These are phyloP conservation scores for Equus przewalskii DNA, from an alignment of 2,113 vertebrate species.

Conservation along the genomic window DNA sequence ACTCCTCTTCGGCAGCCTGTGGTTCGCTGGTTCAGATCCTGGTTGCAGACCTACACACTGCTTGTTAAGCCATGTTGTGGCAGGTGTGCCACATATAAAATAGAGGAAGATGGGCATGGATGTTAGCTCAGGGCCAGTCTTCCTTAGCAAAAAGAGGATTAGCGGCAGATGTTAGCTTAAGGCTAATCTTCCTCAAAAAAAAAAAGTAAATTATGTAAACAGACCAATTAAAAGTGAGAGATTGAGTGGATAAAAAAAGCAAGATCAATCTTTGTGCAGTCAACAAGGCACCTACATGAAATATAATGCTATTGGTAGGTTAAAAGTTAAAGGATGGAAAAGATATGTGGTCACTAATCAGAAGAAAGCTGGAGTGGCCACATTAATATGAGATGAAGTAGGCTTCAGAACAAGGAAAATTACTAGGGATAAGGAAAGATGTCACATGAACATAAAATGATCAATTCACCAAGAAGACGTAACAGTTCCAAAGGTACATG, in stretches of 20 bases:
- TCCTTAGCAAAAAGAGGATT: too few species aligned
- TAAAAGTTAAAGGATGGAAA: not conserved
- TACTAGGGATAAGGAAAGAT: not conserved
- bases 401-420: not conserved
- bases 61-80: too few species aligned
- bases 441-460: fast-evolving
- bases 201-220: not conserved
- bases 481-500: too few species aligned
- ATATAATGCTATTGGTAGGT: not conserved
- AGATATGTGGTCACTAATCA: not conserved
- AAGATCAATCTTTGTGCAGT: too few species aligned
- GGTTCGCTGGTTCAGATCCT: too few species aligned
- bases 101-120: too few species aligned
- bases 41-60: too few species aligned
- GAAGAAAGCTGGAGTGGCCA: not conserved
- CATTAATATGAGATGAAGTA: not conserved
- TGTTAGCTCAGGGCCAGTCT: too few species aligned
- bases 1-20: too few species aligned
- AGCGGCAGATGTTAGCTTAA: too few species aligned
- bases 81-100: too few species aligned
- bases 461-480: not conserved
- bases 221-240: not conserved
- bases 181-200: not conserved
- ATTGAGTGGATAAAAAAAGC: not conserved
- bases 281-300: not conserved